These are phyloP conservation scores for Watsonalla binaria DNA, from an alignment of 2,888 invertebrate genomes.

Conservation along the genomic window DNA sequence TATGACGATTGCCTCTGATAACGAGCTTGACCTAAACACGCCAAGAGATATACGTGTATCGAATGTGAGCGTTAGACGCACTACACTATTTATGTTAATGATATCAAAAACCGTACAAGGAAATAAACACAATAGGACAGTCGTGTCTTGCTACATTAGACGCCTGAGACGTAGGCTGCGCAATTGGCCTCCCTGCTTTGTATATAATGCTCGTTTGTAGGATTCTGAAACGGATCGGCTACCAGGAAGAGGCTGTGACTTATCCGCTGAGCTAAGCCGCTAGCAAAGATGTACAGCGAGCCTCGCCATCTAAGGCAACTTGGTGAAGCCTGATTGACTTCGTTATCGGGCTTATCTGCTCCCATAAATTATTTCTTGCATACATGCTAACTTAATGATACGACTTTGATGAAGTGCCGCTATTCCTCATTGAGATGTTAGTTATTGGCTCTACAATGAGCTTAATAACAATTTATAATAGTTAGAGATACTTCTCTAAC, in stretches of 20 bases:
- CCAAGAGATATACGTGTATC: conserved; percentile 53
- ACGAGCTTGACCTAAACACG: conserved; percentile 44
- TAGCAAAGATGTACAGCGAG: conserved; percentile 47
- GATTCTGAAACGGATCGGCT: conserved; percentile 62
- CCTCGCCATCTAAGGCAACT: conserved; percentile 50
- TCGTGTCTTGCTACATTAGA: conserved; percentile 70
- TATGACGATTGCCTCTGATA: conserved; percentile 35
- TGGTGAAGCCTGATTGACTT: conserved; percentile 58
- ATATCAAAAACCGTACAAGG: conserved; percentile 72
- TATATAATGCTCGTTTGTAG: conserved; percentile 73
- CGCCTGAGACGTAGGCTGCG: conserved; percentile 58
- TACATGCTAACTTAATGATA: conserved; percentile 35
- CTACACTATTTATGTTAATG: conserved; percentile 71
- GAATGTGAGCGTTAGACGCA: conserved; percentile 61
- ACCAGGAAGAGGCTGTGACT: conserved; percentile 65
- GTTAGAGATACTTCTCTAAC: conserved; percentile 18
- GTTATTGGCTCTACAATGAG: not conserved
- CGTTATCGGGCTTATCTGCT: conserved; percentile 45
- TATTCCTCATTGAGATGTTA: not conserved
- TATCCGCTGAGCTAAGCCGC: conserved; percentile 51
- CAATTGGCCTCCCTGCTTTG: conserved; percentile 70
- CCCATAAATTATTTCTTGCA: conserved; percentile 35
- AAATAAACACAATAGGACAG: conserved; percentile 75
- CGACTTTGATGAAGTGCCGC: conserved; percentile 4
- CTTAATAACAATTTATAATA: conserved; percentile 14